Evolutionary conservation across 2,888 invertebrate species (phyloP).

Genomic region (Argyra leucocephala): DNA sequence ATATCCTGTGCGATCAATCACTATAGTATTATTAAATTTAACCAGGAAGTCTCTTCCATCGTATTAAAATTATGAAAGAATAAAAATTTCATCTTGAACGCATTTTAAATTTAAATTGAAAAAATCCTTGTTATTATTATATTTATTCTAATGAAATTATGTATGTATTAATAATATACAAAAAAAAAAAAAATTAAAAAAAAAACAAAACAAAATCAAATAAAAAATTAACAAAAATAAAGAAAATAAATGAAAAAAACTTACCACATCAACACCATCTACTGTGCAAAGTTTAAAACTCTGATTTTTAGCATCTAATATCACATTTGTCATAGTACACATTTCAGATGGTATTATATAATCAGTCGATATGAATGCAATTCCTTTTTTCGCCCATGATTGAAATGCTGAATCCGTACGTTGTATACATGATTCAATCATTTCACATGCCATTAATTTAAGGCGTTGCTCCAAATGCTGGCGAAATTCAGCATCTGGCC

Average conservation of each 20-base stretch:
- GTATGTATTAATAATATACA: too few relatives aligned
- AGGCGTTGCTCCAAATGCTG: conserved; percentile 92
- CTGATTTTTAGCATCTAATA: conserved; percentile 93
- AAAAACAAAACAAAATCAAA: background rate
- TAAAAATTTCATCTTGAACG: too few relatives aligned
- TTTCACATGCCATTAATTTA: conserved; percentile 96
- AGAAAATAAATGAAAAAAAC: conserved; percentile 32
- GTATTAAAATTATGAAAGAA: too few relatives aligned
- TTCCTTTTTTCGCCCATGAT: conserved; percentile 84
- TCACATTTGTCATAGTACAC: conserved; percentile 98
- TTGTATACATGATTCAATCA: conserved; percentile 97
- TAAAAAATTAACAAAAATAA: background rate
- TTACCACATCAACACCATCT: conserved; percentile 90
- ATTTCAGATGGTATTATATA: conserved; percentile 96
- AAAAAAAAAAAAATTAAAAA: background rate
- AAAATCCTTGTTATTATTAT: too few relatives aligned
- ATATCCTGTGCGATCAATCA: too few relatives aligned
- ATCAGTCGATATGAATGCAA: conserved; percentile 90
- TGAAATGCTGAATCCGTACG: conserved; percentile 82
- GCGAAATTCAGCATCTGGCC: conserved; percentile 97
- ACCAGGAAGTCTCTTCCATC: too few relatives aligned
- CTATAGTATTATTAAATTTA: too few relatives aligned
- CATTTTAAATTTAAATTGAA: conserved; percentile 9
- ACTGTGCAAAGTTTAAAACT: conserved; percentile 92
- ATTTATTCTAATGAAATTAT: too few relatives aligned